Evolutionary conservation across 2,113 vertebrate genomes (phyloP), one percentile per base, ranked within the genome.

Genomic region (Megaptera novaeangliae): DNA sequence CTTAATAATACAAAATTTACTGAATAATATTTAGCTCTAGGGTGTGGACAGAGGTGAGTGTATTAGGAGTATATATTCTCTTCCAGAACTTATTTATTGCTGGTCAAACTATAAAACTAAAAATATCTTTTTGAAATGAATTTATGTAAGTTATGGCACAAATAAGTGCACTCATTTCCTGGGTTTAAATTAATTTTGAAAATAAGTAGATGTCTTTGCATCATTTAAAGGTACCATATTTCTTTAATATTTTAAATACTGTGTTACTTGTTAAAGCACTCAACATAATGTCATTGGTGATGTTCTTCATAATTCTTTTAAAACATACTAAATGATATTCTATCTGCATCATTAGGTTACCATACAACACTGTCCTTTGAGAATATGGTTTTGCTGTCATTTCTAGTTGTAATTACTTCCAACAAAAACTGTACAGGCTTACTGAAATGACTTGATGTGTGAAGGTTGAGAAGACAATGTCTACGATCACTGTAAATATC

Each of bases 371-470:
- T 96, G 92, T 97, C 97, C 97, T 98, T 82, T 97, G 98, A 96
- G 97, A 98, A 96, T 97, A 98, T 80, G 96, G 87, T 96, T 98
- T 97, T 97, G 94, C 96, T 97, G 88, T 96, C 74, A 97, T 96
- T 98, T 96, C 96, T 82, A 59, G 95, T 97, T 95, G 92, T 97
- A 98, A 97, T 97, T 97, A 97, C 87, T 96, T 97, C 96, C 92
- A 89, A 8, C 80, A 61, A 77, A 97, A 97, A 77, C 61, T 14
- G 12, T 72, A 13, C 21, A 25, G 71, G 95, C 90, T 97, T 97
- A 98, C 97, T 96, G 94, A 92, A 98, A 97, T 96, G 96, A 98
- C 66, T 81, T 98, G 98, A 97, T 94, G 96, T 98, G 97, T 98
- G 97, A 98, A 98, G 98, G 97, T 96, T 97, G 97, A 92, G 95